phyloP scores from a whole-genome alignment of 2,888 invertebrate genomes.

The Melinopterus prodromus region DNA sequence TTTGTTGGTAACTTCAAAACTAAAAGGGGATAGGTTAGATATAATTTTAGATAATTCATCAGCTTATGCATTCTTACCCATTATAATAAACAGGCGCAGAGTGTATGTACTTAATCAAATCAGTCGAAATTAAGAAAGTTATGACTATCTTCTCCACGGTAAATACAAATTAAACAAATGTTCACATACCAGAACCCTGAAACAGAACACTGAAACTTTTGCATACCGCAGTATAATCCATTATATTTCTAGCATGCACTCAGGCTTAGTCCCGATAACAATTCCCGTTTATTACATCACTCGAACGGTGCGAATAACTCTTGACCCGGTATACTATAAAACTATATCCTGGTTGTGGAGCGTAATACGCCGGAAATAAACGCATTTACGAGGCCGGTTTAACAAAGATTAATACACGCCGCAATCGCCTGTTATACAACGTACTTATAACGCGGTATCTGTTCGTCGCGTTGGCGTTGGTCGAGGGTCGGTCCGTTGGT shows the following conservation, averaged over 20 bases:
- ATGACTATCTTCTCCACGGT: background rate
- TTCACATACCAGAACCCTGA: background rate
- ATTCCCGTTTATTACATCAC: background rate
- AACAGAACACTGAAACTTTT: background rate
- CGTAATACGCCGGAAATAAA: background rate
- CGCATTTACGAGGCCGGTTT: background rate
- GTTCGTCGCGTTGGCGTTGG: background rate
- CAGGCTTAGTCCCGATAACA: background rate
- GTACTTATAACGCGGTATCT: background rate
- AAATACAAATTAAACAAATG: no score
- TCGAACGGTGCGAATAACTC: constrained; percentile 4
- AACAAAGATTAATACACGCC: constrained; percentile 4
- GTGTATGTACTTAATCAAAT: no score
- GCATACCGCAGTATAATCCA: background rate
- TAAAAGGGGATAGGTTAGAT: no score
- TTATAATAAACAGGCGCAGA: no score
- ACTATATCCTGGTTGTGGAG: constrained; percentile 4
- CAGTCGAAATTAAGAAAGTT: no score
- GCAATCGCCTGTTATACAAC: constrained; percentile 4
- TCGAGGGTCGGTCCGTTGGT: background rate
- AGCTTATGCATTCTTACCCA: no score
- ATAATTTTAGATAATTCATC: no score
- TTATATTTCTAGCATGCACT: background rate
- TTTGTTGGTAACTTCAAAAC: no score
- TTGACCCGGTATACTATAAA: constrained; percentile 4